Evolutionary conservation across 2,113 vertebrate genomes (phyloP).

Genomic region (Hyperoodon ampullatus): DNA sequence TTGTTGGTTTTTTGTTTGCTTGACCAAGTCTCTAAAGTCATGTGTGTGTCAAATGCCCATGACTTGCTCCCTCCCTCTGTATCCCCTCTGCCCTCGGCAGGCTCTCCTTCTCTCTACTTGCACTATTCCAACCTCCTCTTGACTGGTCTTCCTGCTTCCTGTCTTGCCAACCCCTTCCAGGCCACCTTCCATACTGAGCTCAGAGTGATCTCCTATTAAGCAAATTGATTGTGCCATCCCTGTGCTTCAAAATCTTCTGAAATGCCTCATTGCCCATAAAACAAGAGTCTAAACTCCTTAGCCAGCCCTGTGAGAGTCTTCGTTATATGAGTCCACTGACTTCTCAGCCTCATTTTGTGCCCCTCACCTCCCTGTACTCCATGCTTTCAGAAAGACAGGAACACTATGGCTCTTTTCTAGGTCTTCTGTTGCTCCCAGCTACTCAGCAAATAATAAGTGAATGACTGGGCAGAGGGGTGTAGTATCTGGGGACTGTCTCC

Average conservation of each 20-base stretch:
- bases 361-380: not conserved
- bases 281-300: not conserved
- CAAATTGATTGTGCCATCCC: not conserved
- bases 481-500: not conserved
- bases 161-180: not conserved
- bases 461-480: not conserved
- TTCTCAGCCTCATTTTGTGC: not conserved
- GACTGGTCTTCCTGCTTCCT: not conserved
- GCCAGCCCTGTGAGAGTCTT: not conserved
- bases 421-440: not conserved
- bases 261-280: not conserved
- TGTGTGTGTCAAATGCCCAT: not conserved
- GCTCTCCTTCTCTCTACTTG: not conserved
- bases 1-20: not conserved
- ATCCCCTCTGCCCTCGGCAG: not conserved
- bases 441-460: not conserved
- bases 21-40: constrained; percentile 6
- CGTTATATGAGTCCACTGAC: not conserved
- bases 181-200: not conserved
- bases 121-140: not conserved
- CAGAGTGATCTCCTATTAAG: not conserved
- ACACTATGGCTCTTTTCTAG: not conserved
- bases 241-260: not conserved
- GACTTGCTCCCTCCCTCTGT: not conserved
- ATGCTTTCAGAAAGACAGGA: constrained; percentile 9